These are phyloP conservation scores for Limenitis camilla DNA, from an alignment of 2,888 invertebrate species.

Conservation along the genomic window DNA sequence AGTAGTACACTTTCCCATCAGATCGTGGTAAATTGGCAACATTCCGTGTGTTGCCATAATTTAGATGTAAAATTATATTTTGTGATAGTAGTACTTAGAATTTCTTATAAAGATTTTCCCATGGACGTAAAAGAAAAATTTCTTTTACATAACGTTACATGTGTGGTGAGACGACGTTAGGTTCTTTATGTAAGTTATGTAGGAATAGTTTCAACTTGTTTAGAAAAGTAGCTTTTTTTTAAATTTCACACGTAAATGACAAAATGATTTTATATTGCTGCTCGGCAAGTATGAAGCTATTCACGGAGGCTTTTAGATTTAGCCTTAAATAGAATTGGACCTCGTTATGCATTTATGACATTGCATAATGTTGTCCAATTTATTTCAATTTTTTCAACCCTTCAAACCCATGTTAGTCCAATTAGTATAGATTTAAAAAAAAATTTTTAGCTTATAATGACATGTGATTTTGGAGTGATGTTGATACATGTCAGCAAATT, in stretches of 20 bases:
- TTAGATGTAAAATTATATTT: conserved; percentile 59
- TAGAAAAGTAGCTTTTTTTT: conserved; percentile 11
- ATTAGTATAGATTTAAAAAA: conserved; percentile 13
- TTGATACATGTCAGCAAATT: conserved; percentile 18
- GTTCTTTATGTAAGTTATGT: conserved; percentile 41
- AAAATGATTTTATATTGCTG: conserved; percentile 5
- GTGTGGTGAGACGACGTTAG: conserved; percentile 74
- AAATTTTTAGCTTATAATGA: conserved; percentile 1
- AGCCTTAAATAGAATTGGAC: neutral
- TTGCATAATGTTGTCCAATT: conserved; percentile 1
- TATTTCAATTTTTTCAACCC: conserved; percentile 1
- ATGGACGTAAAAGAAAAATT: conserved; percentile 56
- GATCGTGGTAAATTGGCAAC: conserved; percentile 53
- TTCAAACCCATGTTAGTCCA: conserved; percentile 13
- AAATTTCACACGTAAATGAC: conserved; percentile 5
- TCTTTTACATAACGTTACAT: conserved; percentile 58
- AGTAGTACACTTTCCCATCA: conserved; percentile 63
- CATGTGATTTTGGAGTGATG: conserved; percentile 6
- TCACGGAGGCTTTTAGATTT: conserved; percentile 37
- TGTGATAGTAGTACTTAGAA: conserved; percentile 72
- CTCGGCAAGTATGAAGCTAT: conserved; percentile 46
- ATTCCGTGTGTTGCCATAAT: conserved; percentile 47
- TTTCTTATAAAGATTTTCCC: conserved; percentile 29
- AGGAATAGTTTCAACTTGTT: conserved; percentile 46
- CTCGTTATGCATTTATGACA: no score